These are phyloP conservation scores for Epinephelus malabaricus DNA, from an alignment of 2,797 vertebrate species.

Conservation along the genomic window DNA sequence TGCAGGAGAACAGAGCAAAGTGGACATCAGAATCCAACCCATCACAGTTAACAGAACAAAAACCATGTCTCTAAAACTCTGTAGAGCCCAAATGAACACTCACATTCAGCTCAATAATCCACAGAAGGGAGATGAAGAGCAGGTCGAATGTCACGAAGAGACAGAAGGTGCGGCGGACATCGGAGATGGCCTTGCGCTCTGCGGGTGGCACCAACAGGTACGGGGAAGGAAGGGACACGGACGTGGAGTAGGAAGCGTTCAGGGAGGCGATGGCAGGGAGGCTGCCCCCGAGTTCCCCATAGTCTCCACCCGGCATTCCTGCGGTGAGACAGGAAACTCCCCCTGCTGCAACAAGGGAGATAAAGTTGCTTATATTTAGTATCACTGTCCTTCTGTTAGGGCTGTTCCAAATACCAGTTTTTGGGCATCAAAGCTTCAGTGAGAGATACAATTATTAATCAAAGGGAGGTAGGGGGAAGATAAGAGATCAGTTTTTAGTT, in stretches of 20 bases:
- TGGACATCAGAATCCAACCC: neutral
- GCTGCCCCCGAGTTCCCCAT: constrained; percentile 89
- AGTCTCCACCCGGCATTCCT: constrained; percentile 86
- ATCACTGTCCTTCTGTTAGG: neutral
- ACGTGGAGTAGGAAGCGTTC: constrained; percentile 88
- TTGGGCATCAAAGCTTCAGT: too few relatives aligned
- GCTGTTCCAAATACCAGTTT: too few relatives aligned
- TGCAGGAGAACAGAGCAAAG: constrained; percentile 65
- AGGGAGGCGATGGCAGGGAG: constrained; percentile 93
- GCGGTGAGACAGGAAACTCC: constrained; percentile 50
- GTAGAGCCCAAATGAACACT: constrained; percentile 60
- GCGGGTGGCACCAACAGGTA: constrained; percentile 75
- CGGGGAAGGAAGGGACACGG: constrained; percentile 86
- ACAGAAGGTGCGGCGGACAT: constrained; percentile 97
- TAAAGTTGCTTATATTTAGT: neutral
- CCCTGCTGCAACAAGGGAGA: constrained; percentile 46
- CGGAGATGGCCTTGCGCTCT: constrained; percentile 89
- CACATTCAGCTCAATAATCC: constrained; percentile 98
- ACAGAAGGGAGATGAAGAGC: constrained; percentile 95
- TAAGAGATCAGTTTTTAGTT: too few relatives aligned
- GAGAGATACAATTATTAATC: too few relatives aligned
- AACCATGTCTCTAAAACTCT: neutral
- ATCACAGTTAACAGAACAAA: neutral
- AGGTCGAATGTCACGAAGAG: constrained; percentile 99
- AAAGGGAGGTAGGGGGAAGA: too few relatives aligned